Percentiles rank a stretch among this genome's conserved stretches.
phyloP scores from a whole-genome alignment of 2,113 vertebrate species.

The Pithys albifrons region DNA sequence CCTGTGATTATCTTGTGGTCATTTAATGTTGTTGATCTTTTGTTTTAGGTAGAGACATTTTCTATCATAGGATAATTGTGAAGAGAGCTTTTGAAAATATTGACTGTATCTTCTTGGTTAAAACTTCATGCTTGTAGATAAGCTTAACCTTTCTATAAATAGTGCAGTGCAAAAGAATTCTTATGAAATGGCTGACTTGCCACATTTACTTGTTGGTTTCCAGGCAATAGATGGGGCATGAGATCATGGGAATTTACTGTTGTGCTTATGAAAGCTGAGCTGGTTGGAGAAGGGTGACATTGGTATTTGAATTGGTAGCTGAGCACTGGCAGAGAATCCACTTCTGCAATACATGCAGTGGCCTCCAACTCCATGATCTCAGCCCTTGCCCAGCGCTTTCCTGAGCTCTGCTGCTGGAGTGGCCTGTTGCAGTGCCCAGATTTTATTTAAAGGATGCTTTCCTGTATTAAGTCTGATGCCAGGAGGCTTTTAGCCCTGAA shows the following conservation, averaged over 20 bases:
- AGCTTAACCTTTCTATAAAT: not conserved
- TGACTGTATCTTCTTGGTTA: not conserved
- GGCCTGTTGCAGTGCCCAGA: not conserved
- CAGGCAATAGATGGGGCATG: not conserved
- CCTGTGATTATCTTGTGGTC: not conserved
- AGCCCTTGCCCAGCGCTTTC: not conserved
- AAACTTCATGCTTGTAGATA: not conserved
- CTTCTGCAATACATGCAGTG: not conserved
- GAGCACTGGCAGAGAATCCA: not conserved
- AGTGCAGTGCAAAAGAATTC: not conserved
- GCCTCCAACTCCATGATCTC: not conserved
- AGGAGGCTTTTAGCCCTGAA: not conserved
- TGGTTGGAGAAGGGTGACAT: not conserved
- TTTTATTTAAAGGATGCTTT: not conserved
- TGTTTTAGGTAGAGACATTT: not conserved
- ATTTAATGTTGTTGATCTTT: not conserved
- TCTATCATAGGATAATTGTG: not conserved
- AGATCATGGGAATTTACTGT: constrained; percentile 40
- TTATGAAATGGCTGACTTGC: constrained; percentile 5
- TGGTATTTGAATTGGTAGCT: constrained; percentile 14
- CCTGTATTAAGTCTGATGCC: not conserved
- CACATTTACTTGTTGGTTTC: constrained; percentile 6
- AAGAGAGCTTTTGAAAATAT: not conserved
- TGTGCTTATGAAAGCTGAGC: not conserved
- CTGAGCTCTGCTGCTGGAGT: not conserved